These are phyloP conservation scores for Parambassis ranga DNA, from an alignment of 2,797 vertebrate genomes.

Conservation along the genomic window DNA sequence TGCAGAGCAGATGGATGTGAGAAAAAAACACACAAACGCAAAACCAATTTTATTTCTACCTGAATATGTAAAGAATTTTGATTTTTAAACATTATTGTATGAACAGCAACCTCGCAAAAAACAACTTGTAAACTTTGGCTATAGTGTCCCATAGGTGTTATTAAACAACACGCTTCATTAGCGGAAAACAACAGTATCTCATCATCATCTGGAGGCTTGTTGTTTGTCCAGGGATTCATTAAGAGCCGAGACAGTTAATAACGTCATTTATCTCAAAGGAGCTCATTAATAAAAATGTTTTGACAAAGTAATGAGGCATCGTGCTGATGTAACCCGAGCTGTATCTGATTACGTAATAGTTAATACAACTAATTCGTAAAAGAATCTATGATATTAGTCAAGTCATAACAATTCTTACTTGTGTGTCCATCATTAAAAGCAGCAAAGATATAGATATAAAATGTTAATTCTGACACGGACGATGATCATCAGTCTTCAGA, in stretches of 20 bases:
- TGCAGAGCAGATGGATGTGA: not conserved
- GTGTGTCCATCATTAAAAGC: too few species aligned
- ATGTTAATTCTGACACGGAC: too few species aligned
- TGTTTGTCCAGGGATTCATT: conserved; percentile 68
- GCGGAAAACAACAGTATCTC: conserved; percentile 30
- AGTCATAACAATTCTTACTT: too few species aligned
- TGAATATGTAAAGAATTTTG: too few species aligned
- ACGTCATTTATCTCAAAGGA: conserved; percentile 61
- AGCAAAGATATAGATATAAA: too few species aligned
- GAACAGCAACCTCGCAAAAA: not conserved
- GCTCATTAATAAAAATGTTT: conserved; percentile 70
- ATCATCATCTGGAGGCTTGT: conserved; percentile 28
- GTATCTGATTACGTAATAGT: not conserved
- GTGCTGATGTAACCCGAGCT: conserved; percentile 49
- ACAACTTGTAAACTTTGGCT: not conserved
- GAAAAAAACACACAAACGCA: too few species aligned
- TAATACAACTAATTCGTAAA: not conserved
- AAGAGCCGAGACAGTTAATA: conserved; percentile 67
- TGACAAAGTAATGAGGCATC: conserved; percentile 27
- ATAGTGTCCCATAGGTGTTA: conserved; percentile 19
- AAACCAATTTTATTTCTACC: not conserved
- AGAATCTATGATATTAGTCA: too few species aligned
- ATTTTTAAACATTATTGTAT: not conserved
- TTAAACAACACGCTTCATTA: conserved; percentile 32
- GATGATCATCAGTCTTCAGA: too few species aligned